Conservation (phyloP, 1,140 invertebrate species). For the Eumaeus atala region DNA sequence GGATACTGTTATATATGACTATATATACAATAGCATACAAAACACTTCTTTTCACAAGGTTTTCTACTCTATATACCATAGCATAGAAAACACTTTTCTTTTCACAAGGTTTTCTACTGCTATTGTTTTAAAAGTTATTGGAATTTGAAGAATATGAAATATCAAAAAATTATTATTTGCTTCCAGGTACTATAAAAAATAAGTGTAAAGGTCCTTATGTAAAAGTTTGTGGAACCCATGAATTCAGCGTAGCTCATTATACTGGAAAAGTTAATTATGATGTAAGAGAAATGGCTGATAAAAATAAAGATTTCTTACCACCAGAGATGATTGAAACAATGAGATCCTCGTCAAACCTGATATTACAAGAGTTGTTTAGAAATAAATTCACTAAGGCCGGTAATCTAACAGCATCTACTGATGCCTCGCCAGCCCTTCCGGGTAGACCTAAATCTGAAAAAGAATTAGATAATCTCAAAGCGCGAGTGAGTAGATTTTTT, state of each 20-base stretch:
- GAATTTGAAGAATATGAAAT: too few species aligned
- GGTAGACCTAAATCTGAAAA: conserved; percentile 67
- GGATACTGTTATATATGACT: too few species aligned
- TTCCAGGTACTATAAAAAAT: conserved; percentile 73
- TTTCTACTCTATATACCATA: too few species aligned
- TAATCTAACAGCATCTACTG: conserved; percentile 76
- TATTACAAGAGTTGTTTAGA: conserved; percentile 86
- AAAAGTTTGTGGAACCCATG: conserved; percentile 77
- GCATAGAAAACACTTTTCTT: too few species aligned
- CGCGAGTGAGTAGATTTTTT: conserved; percentile 41
- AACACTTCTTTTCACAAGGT: too few species aligned
- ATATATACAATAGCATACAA: too few species aligned
- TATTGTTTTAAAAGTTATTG: too few species aligned
- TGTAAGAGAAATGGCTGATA: conserved; percentile 85
- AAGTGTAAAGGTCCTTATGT: conserved; percentile 76
- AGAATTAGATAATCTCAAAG: conserved; percentile 55
- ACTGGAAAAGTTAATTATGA: conserved; percentile 90
- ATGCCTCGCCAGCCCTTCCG: conserved; percentile 55
- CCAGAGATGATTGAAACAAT: conserved; percentile 90
- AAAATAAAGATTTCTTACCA: conserved; percentile 91
- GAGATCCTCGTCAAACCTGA: conserved; percentile 82
- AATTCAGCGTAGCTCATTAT: conserved; percentile 88
- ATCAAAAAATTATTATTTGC: too few species aligned
- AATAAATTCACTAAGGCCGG: conserved; percentile 91
- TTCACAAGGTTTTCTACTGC: too few species aligned